These are phyloP conservation scores for Ctenopoma multispine DNA, from an alignment of 2,797 vertebrate species.

Conservation along the genomic window DNA sequence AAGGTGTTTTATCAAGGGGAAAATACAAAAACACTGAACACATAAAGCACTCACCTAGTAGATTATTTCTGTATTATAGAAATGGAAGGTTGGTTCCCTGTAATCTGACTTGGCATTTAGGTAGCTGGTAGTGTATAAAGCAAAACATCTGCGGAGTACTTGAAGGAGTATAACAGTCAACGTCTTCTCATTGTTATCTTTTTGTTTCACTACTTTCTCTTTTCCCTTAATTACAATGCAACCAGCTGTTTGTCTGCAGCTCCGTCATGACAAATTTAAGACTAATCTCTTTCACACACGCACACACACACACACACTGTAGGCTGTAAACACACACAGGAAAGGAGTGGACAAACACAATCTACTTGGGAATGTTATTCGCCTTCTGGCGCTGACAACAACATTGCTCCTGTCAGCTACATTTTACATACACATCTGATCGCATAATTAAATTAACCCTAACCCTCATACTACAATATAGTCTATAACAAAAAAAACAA, in stretches of 20 bases:
- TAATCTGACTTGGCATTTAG: not conserved
- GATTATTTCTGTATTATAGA: conserved; percentile 13
- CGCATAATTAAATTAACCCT: conserved; percentile 25
- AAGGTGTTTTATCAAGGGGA: not conserved
- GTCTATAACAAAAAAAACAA: not conserved
- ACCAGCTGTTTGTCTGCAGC: conserved; percentile 42
- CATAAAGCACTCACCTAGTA: not conserved
- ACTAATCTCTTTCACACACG: conserved; percentile 26
- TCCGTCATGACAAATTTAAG: conserved; percentile 28
- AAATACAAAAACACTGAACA: not conserved
- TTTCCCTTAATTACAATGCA: conserved; percentile 40
- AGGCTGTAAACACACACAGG: not conserved
- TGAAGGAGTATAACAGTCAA: conserved; percentile 13
- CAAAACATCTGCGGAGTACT: conserved; percentile 26
- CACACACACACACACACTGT: conserved; percentile 4
- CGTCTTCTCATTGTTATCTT: conserved; percentile 16
- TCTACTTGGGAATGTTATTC: conserved; percentile 43
- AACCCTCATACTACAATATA: not conserved
- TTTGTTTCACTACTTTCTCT: conserved; percentile 35
- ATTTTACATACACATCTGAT: conserved; percentile 19
- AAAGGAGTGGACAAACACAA: conserved; percentile 52
- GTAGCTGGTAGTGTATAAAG: conserved; percentile 9
- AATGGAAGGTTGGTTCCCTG: conserved; percentile 13
- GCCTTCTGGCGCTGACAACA: conserved; percentile 21
- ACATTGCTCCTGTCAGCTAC: conserved; percentile 20